Evolutionary conservation across 2,888 invertebrate genomes (phyloP).

Genomic region (Cerceris ruficornis): DNA sequence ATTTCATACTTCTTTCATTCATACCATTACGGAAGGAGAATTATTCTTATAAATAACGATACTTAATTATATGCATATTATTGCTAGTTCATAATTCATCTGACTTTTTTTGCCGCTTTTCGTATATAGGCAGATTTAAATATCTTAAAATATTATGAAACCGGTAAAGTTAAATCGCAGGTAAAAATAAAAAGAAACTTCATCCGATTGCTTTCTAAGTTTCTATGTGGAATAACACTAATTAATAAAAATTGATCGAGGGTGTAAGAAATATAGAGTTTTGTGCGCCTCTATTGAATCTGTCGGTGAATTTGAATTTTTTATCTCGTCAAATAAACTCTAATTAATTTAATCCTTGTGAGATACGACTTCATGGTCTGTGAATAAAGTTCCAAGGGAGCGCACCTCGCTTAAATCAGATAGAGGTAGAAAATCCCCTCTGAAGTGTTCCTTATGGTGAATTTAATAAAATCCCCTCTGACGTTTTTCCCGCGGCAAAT

Average conservation of each 20-base stretch:
- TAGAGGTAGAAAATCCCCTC: conserved; percentile 19
- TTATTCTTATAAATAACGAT: too few species aligned
- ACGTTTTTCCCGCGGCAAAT: conserved; percentile 2
- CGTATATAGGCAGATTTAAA: too few species aligned
- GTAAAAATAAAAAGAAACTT: not conserved
- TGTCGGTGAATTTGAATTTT: conserved; percentile 10
- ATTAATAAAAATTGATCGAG: not conserved
- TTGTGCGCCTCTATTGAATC: not conserved
- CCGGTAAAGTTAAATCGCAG: too few species aligned
- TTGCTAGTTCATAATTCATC: too few species aligned
- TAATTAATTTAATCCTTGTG: conserved; percentile 23
- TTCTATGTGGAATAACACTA: not conserved
- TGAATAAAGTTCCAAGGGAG: conserved; percentile 17
- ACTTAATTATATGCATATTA: too few species aligned
- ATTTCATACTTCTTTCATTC: too few species aligned
- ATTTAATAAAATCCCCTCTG: conserved; percentile 21
- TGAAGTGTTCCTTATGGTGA: conserved; percentile 24
- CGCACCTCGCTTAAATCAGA: conserved; percentile 21
- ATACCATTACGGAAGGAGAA: too few species aligned
- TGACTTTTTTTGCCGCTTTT: too few species aligned
- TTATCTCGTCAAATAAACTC: conserved; percentile 15
- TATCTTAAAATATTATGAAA: too few species aligned
- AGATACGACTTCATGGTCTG: conserved; percentile 20
- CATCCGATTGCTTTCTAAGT: not conserved
- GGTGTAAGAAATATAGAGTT: not conserved